Percentiles rank a stretch among this genome's conserved stretches.
Evolutionary conservation across 37 sponge, comb jelly and placozoan species (phyloP).

Genomic region (Diacarnus erythraeanus): DNA sequence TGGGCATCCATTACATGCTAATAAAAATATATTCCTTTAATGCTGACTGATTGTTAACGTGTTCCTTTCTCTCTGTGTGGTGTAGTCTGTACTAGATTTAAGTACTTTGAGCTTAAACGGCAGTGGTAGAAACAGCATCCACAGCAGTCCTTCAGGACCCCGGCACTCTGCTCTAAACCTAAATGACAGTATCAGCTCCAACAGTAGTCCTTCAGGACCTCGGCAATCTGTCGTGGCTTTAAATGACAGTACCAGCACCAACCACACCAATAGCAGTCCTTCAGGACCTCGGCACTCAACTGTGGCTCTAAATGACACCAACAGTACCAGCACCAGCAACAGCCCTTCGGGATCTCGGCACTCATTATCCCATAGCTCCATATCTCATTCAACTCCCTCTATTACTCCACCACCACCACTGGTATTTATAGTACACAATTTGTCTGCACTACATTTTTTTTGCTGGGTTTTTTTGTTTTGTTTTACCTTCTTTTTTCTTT

Average conservation of each 20-base stretch:
- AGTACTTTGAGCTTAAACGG: not conserved
- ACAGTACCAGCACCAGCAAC: not conserved
- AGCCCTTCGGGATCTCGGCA: too few relatives aligned
- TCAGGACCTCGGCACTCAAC: not conserved
- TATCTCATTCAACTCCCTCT: too few relatives aligned
- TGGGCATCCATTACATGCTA: too few relatives aligned
- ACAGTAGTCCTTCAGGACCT: too few relatives aligned
- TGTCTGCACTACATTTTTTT: not conserved
- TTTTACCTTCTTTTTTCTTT: not conserved
- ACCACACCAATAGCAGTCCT: not conserved
- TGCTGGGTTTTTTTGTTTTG: not conserved
- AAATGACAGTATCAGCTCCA: too few relatives aligned
- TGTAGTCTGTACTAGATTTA: not conserved
- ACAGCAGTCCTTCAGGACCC: not conserved
- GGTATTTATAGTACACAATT: not conserved
- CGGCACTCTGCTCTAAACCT: not conserved
- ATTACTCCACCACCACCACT: too few relatives aligned
- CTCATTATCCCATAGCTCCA: too few relatives aligned
- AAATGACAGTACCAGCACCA: not conserved
- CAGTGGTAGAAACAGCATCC: not conserved
- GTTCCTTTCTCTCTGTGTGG: too few relatives aligned
- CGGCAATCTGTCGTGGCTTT: slow-evolving; percentile 1
- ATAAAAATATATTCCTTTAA: too few relatives aligned
- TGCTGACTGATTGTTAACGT: too few relatives aligned
- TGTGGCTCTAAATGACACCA: not conserved